Percentiles rank a stretch among this genome's conserved stretches.
Conservation (phyloP, 2,888 invertebrate genomes). For the Saturnia pavonia region DNA sequence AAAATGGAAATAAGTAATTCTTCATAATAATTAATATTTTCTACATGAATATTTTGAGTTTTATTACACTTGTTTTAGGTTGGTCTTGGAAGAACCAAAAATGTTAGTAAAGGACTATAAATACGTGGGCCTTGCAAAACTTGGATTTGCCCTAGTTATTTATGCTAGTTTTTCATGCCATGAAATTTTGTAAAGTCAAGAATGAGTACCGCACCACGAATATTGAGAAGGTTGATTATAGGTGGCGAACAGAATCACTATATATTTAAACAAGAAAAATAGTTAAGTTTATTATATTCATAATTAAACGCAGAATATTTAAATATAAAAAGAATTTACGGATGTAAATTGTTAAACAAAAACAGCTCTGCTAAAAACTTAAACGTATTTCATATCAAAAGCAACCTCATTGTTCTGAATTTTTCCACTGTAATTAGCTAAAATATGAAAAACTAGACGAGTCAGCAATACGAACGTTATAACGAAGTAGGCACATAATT, state of each 20-base stretch:
- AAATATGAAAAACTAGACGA: constrained; percentile 31
- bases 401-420: constrained; percentile 23
- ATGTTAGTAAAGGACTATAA: too few relatives aligned
- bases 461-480: constrained; percentile 34
- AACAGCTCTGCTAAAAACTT: constrained; percentile 5
- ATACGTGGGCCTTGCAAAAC: too few relatives aligned
- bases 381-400: constrained; percentile 14
- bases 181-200: too few relatives aligned
- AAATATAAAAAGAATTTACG: background rate
- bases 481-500: constrained; percentile 44
- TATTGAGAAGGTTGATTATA: background rate
- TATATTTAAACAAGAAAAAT: background rate
- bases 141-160: too few relatives aligned
- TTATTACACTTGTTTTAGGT: too few relatives aligned
- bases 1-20: too few relatives aligned
- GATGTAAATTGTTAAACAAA: constrained; percentile 7
- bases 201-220: too few relatives aligned
- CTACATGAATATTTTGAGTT: too few relatives aligned
- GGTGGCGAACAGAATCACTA: background rate
- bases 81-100: too few relatives aligned
- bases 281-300: background rate
- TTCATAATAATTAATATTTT: too few relatives aligned
- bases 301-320: too few relatives aligned
- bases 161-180: too few relatives aligned
- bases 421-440: constrained; percentile 25